Evolutionary conservation across 2,797 vertebrate genomes (phyloP).

Genomic region (Amblyopsis hoosieri): DNA sequence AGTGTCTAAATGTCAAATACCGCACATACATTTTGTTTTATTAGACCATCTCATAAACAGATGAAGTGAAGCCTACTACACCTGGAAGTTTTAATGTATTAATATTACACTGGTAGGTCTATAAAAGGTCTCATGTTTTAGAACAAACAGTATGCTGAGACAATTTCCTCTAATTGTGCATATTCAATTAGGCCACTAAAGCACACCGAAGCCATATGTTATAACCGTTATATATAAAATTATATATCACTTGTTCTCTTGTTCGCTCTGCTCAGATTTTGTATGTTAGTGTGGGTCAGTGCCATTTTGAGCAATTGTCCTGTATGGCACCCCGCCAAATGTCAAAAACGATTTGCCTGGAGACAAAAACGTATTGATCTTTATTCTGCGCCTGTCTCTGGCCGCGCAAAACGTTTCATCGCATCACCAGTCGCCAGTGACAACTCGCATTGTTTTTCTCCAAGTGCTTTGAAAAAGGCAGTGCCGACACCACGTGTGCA

Average conservation of each 20-base stretch:
- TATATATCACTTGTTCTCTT: neutral
- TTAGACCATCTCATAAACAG: no score
- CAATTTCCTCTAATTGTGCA: no score
- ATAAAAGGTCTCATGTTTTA: no score
- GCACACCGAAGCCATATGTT: neutral
- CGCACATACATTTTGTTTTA: no score
- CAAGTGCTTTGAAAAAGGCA: slow-evolving; percentile 55
- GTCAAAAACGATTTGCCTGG: slow-evolving; percentile 80
- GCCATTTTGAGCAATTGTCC: slow-evolving; percentile 76
- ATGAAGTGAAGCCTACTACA: no score
- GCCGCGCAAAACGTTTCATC: slow-evolving; percentile 55
- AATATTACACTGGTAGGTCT: no score
- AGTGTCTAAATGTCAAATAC: neutral
- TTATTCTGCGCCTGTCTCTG: slow-evolving; percentile 70
- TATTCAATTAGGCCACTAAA: no score
- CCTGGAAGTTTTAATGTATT: no score
- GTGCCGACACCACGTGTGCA: slow-evolving; percentile 34
- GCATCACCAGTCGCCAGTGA: slow-evolving; percentile 54
- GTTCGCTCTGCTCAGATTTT: slow-evolving; percentile 20
- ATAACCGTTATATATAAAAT: neutral
- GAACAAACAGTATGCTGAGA: no score
- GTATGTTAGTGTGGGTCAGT: slow-evolving; percentile 72
- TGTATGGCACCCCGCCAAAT: slow-evolving; percentile 72
- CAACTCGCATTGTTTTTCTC: slow-evolving; percentile 69
- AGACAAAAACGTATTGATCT: slow-evolving; percentile 77